Evolutionary conservation across 1,140 invertebrate genomes (phyloP), one percentile per base, ranked within the genome.

Genomic region (Carposina sasakii): DNA sequence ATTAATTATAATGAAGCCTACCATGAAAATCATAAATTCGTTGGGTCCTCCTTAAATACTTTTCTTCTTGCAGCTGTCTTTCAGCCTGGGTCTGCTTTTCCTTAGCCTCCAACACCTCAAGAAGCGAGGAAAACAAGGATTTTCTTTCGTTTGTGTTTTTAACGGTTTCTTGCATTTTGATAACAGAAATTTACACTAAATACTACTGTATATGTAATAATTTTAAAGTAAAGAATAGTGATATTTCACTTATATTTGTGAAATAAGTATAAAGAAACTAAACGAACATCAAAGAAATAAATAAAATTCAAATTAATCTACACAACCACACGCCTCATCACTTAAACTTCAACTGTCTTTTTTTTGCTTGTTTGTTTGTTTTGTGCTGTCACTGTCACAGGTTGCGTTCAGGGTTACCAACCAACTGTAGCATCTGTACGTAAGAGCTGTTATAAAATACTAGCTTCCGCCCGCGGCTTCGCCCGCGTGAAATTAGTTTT

Each of bases 151-250:
- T 78, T 57, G 69, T 60, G 63, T 72, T 82, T 60, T 71, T 79
- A 83, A 83, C 78, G 76, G 79, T 83, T 74, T 83, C 79, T 72
- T 81, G 74, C 79, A 83, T 83, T 67, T 57, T 77, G 54, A 58
- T 57, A 41, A 62, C 54, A 53, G 61, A 67, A 62, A 63, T 43
- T 41, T 36, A 3, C n/a, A n/a, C n/a, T n/a, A n/a, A n/a, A n/a
- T n/a, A n/a, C n/a, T n/a, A n/a, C n/a, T n/a, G n/a, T n/a, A n/a
- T n/a, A n/a, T n/a, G n/a, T n/a, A n/a, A n/a, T n/a, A n/a, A n/a
- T n/a, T n/a, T n/a, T n/a, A n/a, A n/a, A n/a, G n/a, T n/a, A n/a
- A n/a, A n/a, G n/a, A n/a, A n/a, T n/a, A n/a, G n/a, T n/a, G n/a
- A n/a, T n/a, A n/a, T n/a, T n/a, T n/a, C n/a, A n/a, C n/a, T n/a